Percentiles rank a stretch among this genome's conserved stretches.
Evolutionary conservation across 2,888 invertebrate species (phyloP).

Genomic region (Sphaerophoria rueppellii): DNA sequence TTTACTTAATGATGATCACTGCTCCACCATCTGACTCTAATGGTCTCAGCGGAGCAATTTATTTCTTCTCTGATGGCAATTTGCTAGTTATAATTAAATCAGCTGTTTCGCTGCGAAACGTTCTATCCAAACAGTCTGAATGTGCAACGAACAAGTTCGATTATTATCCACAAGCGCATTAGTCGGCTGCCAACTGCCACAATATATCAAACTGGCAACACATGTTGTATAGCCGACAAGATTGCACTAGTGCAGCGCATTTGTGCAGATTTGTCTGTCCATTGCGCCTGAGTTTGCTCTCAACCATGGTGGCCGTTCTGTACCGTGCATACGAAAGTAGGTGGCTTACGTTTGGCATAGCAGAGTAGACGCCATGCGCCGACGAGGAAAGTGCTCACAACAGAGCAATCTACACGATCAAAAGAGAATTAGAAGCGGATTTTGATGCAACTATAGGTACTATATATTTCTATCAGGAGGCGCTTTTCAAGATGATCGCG

Average conservation of each 20-base stretch:
- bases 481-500: conserved; percentile 34
- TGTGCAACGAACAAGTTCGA: conserved; percentile 26
- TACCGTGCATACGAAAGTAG: conserved; percentile 65
- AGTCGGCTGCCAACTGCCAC: conserved; percentile 37
- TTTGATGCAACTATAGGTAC: no score
- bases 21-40: conserved; percentile 28
- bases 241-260: conserved; percentile 1
- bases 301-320: conserved; percentile 10
- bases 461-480: conserved; percentile 30
- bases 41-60: conserved; percentile 59
- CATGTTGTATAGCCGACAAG: conserved; percentile 11
- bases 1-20: conserved; percentile 29
- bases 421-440: neutral
- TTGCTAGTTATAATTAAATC: conserved; percentile 72
- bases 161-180: conserved; percentile 42
- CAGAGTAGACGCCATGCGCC: conserved; percentile 49
- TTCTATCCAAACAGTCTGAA: conserved; percentile 33
- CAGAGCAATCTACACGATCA: conserved; percentile 1
- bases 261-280: conserved; percentile 52
- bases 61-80: conserved; percentile 65
- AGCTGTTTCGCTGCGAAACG: conserved; percentile 31
- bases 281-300: neutral
- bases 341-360: conserved; percentile 32
- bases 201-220: conserved; percentile 64
- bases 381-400: conserved; percentile 39